Conservation (phyloP, 2,888 invertebrate species). For the Drosophila anceps region DNA sequence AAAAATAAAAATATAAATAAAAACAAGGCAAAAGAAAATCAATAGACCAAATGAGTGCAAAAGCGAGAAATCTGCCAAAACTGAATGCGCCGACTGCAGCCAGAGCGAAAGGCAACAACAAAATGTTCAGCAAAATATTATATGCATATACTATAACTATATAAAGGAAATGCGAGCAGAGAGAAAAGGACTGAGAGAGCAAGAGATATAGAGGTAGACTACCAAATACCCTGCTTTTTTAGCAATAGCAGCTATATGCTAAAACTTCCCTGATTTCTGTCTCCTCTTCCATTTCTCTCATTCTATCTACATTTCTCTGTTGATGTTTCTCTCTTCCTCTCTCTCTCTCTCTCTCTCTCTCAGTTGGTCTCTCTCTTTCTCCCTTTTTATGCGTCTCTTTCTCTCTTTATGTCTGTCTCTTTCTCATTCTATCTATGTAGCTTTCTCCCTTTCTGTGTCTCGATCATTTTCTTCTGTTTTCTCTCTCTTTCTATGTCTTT, state of each 20-base stretch:
- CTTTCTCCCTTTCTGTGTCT: not conserved
- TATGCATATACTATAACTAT: slow-evolving; percentile 55
- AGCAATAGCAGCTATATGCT: too few species aligned
- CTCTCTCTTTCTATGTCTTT: too few species aligned
- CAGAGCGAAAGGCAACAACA: slow-evolving; percentile 38
- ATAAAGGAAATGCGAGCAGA: not conserved
- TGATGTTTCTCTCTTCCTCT: too few species aligned
- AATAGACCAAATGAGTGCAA: slow-evolving; percentile 60
- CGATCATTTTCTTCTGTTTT: too few species aligned
- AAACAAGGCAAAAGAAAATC: slow-evolving; percentile 58
- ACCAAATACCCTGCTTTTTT: slow-evolving; percentile 5
- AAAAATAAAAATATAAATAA: slow-evolving; percentile 5
- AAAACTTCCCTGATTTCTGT: slow-evolving; percentile 1
- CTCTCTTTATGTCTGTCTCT: too few species aligned
- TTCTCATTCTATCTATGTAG: too few species aligned
- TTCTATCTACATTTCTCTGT: too few species aligned
- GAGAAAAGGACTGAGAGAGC: not conserved
- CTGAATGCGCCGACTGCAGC: slow-evolving; percentile 20
- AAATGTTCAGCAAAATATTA: slow-evolving; percentile 54
- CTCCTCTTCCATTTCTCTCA: not conserved
- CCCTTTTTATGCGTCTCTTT: too few species aligned
- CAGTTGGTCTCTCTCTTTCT: too few species aligned
- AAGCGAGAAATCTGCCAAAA: slow-evolving; percentile 50
- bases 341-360: too few species aligned
- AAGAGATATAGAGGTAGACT: not conserved